phyloP scores from a whole-genome alignment of 1,140 invertebrate species.

The Antheraea pernyi region DNA sequence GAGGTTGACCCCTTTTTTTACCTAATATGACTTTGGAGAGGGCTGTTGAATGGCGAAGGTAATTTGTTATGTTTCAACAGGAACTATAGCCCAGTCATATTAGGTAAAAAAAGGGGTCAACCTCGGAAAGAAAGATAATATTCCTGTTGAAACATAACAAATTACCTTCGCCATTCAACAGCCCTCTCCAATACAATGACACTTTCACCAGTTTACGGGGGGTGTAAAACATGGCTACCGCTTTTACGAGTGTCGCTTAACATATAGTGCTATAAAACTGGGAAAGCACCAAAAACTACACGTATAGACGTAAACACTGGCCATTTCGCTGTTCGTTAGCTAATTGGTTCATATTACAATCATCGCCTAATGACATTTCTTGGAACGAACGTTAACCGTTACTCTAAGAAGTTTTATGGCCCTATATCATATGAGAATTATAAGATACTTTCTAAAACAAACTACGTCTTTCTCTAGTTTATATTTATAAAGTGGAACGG shows the following conservation, averaged over 20 bases:
- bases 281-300: constrained; percentile 46
- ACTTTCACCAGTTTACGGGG: constrained; percentile 53
- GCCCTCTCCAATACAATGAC: constrained; percentile 46
- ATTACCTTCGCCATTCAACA: constrained; percentile 41
- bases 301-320: constrained; percentile 44
- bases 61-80: neutral
- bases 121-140: no score
- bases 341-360: constrained; percentile 37
- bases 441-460: neutral
- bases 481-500: neutral
- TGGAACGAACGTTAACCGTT: neutral
- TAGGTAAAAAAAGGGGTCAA: no score
- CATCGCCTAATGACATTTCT: neutral
- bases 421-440: neutral
- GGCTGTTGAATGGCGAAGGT: constrained; percentile 45
- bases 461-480: neutral
- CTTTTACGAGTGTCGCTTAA: constrained; percentile 67
- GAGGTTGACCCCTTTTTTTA: no score
- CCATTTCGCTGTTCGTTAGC: constrained; percentile 59
- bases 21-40: no score
- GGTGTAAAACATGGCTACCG: constrained; percentile 55
- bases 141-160: neutral
- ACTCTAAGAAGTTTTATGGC: neutral
- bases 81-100: constrained; percentile 40
- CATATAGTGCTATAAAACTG: constrained; percentile 64